Base-by-base conservation (phyloP, 2,113 vertebrate species). In the Columba livia region DNA sequence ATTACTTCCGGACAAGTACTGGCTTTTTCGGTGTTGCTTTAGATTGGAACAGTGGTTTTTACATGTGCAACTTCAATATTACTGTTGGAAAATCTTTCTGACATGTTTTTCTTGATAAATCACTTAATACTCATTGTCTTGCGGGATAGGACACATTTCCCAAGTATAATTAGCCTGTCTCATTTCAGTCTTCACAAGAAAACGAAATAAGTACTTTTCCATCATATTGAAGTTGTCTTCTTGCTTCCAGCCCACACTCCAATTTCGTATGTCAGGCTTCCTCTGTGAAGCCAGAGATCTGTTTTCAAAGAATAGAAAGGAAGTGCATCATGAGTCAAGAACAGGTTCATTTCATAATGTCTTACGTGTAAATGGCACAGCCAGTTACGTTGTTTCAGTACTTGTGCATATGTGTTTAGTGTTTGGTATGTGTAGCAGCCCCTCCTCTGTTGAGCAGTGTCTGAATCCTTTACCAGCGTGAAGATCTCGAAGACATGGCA, bases 121-220 rank as follows among this genome's bases (percentile, higher is more conserved):
- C 57, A 48, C 54, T 85, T 90, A 92, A 83, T 71, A 79, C 40
- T 91, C 69, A n/a, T 85, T 87, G 82, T 96, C 91, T 94, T 94
- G 9, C 11, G 83, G 82, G 70, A 80, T 19, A 91, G 53, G 36
- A 84, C 31, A 57, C 40, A 10, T 87, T 93, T 66, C 78, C 79
- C 75, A 89, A 62, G 5, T 95, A 83, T 95, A 97, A 97, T 98
- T 97, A 96, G 73, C 73, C 86, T 93, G 92, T 96, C 95, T 97
- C 54, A 32, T 82, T 90, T 93, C 85, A 95, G 72, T 34, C 53
- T 92, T 92, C 73, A 86, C 40, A 60, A 89, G 94, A 93, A 93
- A 93, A 94, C 3, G 17, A 96, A 97, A 94, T 95, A 93, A 96
- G 81, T 92, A 69, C 96, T 97, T 96, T 95, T 96, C 95, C 74